Conservation (phyloP, 2,113 vertebrate genomes). For the Arizona elegans region DNA sequence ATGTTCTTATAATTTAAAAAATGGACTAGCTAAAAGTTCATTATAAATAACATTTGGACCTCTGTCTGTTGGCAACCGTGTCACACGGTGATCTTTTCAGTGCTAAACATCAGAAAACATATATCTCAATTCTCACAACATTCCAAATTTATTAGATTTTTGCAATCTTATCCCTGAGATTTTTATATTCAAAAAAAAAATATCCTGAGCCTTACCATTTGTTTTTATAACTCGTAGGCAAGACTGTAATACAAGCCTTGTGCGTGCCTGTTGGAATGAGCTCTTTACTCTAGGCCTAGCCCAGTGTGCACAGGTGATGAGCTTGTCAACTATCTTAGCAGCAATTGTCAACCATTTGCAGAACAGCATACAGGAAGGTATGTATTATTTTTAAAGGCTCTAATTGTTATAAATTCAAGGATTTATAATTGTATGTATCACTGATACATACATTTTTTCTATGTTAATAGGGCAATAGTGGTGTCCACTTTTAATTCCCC, state of each 20-base stretch:
- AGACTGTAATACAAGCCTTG: conserved; percentile 92
- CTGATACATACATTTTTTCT: neutral
- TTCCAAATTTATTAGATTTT: neutral
- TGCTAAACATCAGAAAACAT: neutral
- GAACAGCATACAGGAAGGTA: conserved; percentile 96
- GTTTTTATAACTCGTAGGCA: conserved; percentile 73
- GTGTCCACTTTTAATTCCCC: neutral
- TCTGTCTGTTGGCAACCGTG: neutral
- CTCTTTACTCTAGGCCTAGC: conserved; percentile 95
- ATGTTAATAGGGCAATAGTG: neutral
- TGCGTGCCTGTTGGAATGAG: conserved; percentile 97
- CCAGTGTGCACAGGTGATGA: conserved; percentile 97
- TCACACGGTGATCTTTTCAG: neutral
- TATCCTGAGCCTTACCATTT: neutral
- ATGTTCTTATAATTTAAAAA: neutral
- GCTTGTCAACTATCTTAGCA: conserved; percentile 91
- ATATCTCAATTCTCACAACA: neutral
- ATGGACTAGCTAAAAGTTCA: neutral
- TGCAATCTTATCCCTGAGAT: neutral
- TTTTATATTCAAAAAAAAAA: neutral
- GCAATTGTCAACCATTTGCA: conserved; percentile 97
- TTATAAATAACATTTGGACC: neutral
- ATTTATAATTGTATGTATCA: neutral
- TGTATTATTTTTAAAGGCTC: conserved; percentile 14
- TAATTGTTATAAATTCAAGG: neutral